A percentile compares a stretch with the other conserved stretches of the same genome.
Evolutionary conservation across 1,140 invertebrate genomes (phyloP).

Genomic region (Pinna nobilis): DNA sequence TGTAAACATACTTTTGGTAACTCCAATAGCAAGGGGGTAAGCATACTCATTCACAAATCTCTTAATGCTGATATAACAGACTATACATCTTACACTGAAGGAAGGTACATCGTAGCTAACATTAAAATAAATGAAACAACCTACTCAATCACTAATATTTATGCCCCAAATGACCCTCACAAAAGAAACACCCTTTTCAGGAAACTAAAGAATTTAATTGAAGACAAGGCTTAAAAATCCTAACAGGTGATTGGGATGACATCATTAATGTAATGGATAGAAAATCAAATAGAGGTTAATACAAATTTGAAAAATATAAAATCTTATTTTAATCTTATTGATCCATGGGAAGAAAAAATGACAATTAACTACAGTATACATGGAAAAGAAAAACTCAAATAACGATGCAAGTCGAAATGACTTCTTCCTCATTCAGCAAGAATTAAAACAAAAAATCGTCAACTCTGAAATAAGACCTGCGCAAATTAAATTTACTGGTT

Average conservation of each 20-base stretch:
- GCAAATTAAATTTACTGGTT: neutral
- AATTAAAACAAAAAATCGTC: neutral
- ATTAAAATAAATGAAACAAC: neutral
- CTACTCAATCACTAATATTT: neutral
- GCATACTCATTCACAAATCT: neutral
- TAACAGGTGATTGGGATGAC: neutral
- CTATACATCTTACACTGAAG: neutral
- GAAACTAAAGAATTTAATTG: neutral
- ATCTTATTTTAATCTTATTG: neutral
- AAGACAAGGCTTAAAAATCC: neutral
- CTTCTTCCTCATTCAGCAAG: conserved; percentile 2
- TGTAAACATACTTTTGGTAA: neutral
- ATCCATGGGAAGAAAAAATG: conserved; percentile 4
- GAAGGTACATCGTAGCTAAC: neutral
- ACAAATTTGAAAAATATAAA: neutral
- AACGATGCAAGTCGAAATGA: conserved; percentile 1
- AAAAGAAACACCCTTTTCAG: conserved; percentile 1
- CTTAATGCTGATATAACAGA: neutral
- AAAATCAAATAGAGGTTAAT: neutral
- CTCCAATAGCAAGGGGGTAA: neutral
- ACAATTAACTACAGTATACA: neutral
- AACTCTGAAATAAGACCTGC: neutral
- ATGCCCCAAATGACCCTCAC: conserved; percentile 1
- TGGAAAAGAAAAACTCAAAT: conserved; percentile 8
- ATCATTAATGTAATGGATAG: neutral